Base-by-base conservation (phyloP, 2,888 invertebrate species). In the Ptilodon capucinus region DNA sequence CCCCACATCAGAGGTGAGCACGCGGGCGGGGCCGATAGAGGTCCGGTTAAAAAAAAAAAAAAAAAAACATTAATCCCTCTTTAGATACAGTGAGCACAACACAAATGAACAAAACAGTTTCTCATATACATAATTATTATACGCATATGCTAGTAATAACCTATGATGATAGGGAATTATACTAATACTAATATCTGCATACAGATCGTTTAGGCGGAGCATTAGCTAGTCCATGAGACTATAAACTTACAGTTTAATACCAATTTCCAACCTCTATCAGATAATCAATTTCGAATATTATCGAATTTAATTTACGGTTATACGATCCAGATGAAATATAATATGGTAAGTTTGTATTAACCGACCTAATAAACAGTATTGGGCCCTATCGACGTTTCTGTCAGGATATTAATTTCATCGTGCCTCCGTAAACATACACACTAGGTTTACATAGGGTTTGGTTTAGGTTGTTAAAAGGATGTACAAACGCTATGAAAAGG, bases 311-410 rank as follows among this genome's bases (percentile, higher is more conserved):
- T 72, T 69, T 54, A 67, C 50, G 55, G 63, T 54, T 67, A 58
- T 70, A 66, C 63, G 61, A 74, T 68, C 70, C 71, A 71, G 63
- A 72, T 77, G 70, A 75, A 77, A 79, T 78, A 74, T 77, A 74
- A 71, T 76, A 79, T 71, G 68, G 68, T 64, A 60, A 73, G 72
- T 76, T 71, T 68, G 72, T 73, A 66, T 74, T 72, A 79, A 78
- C 77, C 73, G 64, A 71, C 51, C 63, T 72, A 74, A 79, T 80
- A 83, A 81, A 82, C 79, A 79, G 79, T 78, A 79, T 76, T 60
- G 70, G 68, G 59, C 66, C 61, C 64, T 67, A 75, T 75, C 66
- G 68, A 71, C 66, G 73, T 62, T 68, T 71, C 68, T 76, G 74
- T 66, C 65, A 70, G 69, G 73, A 75, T 80, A 81, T 79, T 80